Conservation (phyloP, 2,797 vertebrate species). For the Sebastes aleutianus region DNA sequence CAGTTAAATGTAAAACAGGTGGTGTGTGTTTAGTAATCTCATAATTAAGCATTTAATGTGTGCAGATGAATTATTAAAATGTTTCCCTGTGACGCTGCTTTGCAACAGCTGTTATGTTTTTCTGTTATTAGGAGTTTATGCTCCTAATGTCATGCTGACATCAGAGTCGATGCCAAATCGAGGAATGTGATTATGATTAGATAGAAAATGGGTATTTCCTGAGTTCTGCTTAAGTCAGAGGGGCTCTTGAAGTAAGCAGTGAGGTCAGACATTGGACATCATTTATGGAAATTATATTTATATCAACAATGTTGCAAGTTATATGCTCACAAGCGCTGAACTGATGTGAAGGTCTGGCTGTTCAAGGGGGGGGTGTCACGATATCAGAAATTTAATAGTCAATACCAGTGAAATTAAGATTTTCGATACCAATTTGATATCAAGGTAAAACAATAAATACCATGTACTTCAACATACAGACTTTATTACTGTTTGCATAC, state of each 20-base stretch:
- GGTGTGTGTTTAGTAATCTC: not conserved
- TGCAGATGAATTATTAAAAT: not conserved
- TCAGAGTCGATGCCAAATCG: not conserved
- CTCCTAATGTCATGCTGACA: not conserved
- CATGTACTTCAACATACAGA: too few relatives aligned
- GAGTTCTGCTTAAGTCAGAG: not conserved
- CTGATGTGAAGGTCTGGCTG: not conserved
- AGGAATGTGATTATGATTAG: not conserved
- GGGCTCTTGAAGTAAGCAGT: not conserved
- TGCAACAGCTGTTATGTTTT: conserved; percentile 5
- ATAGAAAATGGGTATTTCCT: not conserved
- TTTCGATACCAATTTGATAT: too few relatives aligned
- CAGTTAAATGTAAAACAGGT: not conserved
- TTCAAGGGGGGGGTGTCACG: not conserved
- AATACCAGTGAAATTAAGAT: too few relatives aligned
- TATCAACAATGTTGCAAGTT: not conserved
- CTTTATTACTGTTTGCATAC: too few relatives aligned
- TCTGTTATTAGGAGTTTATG: not conserved
- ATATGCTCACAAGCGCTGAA: not conserved
- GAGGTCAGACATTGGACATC: not conserved
- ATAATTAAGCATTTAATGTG: not conserved
- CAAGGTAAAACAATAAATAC: too few relatives aligned
- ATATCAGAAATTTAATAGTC: too few relatives aligned
- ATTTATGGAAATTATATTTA: not conserved
- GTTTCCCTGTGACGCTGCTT: not conserved